These are phyloP conservation scores for Rotaria macrura DNA, from an alignment of 2,888 invertebrate genomes.

Conservation along the genomic window DNA sequence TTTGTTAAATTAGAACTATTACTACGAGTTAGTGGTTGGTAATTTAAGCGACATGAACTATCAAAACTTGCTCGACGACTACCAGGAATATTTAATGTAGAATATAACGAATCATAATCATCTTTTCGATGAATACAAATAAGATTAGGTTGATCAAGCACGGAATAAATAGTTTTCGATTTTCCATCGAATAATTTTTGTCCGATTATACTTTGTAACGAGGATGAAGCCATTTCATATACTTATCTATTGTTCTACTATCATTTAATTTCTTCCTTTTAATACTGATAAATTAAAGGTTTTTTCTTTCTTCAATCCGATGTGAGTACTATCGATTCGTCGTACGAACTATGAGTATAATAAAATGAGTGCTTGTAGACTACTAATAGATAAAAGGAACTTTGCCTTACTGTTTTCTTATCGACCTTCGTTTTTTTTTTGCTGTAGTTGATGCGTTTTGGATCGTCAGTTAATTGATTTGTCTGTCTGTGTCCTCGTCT, in stretches of 20 bases:
- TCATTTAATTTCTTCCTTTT: neutral
- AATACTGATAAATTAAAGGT: too few species aligned
- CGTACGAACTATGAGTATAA: neutral
- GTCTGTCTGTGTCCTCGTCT: neutral
- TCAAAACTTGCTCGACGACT: neutral
- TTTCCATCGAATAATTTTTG: conserved; percentile 5
- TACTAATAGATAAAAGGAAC: neutral
- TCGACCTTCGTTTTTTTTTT: neutral
- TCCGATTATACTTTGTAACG: neutral
- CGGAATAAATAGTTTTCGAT: neutral
- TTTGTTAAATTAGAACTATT: neutral
- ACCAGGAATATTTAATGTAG: neutral
- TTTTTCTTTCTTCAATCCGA: neutral
- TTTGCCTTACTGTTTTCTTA: neutral
- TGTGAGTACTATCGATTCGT: neutral
- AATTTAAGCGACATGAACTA: neutral
- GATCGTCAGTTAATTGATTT: neutral
- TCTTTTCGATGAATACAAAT: conserved; percentile 14
- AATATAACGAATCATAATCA: neutral
- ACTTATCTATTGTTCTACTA: neutral
- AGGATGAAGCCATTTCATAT: neutral
- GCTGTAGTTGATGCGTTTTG: neutral
- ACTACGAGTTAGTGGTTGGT: neutral
- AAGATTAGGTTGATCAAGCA: conserved; percentile 3
- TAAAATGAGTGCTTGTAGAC: neutral